A percentile compares a stretch with the other conserved stretches of the same genome.
Evolutionary conservation across 1,140 invertebrate genomes (phyloP).

Genomic region (Ceratoteleas bidentatus): DNA sequence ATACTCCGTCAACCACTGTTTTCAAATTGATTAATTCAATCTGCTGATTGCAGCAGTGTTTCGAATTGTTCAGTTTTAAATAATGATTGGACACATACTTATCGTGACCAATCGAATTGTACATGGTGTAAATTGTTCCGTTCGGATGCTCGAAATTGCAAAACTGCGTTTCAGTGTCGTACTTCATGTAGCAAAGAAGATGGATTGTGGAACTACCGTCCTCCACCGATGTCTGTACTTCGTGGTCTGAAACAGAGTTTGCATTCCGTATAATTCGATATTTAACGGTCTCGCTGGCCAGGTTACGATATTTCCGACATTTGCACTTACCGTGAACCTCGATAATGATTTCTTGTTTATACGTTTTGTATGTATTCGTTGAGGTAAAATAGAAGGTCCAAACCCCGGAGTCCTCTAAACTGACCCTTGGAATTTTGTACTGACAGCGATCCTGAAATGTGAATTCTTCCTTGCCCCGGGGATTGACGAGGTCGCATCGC

Average conservation of each 20-base stretch:
- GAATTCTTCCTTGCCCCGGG: not conserved
- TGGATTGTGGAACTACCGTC: conserved; percentile 15
- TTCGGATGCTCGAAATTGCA: conserved; percentile 37
- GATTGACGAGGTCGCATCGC: not conserved
- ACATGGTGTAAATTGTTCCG: conserved; percentile 4
- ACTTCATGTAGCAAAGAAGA: conserved; percentile 30
- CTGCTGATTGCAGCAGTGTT: no score
- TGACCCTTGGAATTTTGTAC: not conserved
- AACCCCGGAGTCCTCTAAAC: not conserved
- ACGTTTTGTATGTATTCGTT: not conserved
- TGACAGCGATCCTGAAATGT: not conserved
- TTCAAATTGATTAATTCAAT: not conserved
- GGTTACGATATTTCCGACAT: no score
- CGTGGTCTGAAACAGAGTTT: not conserved
- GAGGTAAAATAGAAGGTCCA: not conserved
- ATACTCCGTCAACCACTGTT: no score
- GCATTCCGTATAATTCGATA: no score
- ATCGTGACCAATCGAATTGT: conserved; percentile 15
- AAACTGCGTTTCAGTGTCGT: not conserved
- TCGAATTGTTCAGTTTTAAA: not conserved
- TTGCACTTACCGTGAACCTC: not conserved
- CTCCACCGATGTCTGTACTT: conserved; percentile 4
- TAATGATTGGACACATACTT: conserved; percentile 13
- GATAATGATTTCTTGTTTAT: not conserved
- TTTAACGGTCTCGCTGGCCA: no score